These are phyloP conservation scores for Notodonta dromedarius DNA, from an alignment of 2,888 invertebrate species.

Conservation along the genomic window DNA sequence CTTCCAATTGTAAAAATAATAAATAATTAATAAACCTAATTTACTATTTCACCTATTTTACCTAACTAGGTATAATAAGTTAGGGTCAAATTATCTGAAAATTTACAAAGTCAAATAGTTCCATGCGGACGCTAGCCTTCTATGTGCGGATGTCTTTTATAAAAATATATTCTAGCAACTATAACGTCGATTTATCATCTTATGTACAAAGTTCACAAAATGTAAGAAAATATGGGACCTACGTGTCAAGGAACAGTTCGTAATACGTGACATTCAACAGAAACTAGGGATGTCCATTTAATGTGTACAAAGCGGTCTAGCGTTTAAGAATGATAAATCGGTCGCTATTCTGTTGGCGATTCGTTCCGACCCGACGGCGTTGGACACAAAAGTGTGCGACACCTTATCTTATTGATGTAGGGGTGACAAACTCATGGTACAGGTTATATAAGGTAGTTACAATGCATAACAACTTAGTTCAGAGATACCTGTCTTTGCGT, in stretches of 20 bases:
- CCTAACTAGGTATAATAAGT: too few relatives aligned
- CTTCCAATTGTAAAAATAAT: too few relatives aligned
- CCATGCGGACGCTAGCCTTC: too few relatives aligned
- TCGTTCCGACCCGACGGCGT: constrained; percentile 74
- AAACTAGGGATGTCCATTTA: constrained; percentile 75
- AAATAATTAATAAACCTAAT: too few relatives aligned
- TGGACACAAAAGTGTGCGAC: constrained; percentile 69
- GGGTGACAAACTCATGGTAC: constrained; percentile 31
- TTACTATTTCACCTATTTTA: too few relatives aligned
- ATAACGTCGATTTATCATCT: constrained; percentile 2
- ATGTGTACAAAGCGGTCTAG: constrained; percentile 63
- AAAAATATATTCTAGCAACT: not conserved
- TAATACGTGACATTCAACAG: constrained; percentile 75
- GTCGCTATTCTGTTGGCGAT: constrained; percentile 67
- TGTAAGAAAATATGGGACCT: constrained; percentile 29
- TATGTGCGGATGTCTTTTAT: too few relatives aligned
- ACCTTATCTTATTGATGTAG: constrained; percentile 48
- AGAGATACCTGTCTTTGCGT: too few relatives aligned
- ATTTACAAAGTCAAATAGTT: too few relatives aligned
- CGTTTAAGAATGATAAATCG: constrained; percentile 83
- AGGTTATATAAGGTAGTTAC: not conserved
- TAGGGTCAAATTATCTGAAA: too few relatives aligned
- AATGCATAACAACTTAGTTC: too few relatives aligned
- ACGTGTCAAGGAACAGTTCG: constrained; percentile 61
- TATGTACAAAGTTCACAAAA: constrained; percentile 6